These are phyloP conservation scores for Daptonema setosum DNA, from an alignment of 2,888 invertebrate genomes.

Conservation along the genomic window DNA sequence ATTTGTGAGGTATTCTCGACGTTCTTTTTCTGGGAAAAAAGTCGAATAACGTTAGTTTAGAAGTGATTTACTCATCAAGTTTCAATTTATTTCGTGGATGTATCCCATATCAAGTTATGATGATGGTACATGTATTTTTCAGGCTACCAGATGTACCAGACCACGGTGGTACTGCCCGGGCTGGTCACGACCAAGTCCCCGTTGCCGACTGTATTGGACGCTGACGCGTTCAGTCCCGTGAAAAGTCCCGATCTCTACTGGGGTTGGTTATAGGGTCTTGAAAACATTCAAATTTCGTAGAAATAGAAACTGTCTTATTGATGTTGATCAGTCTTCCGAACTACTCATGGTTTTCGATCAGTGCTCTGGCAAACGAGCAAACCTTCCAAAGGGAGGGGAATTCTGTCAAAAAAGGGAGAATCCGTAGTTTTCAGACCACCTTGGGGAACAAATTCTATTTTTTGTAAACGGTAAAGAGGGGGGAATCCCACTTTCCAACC, in stretches of 20 bases:
- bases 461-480: too few relatives aligned
- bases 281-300: not conserved
- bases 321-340: too few relatives aligned
- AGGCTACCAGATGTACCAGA: constrained; percentile 1
- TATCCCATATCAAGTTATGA: not conserved
- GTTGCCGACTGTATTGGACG: constrained; percentile 1
- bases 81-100: not conserved
- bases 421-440: too few relatives aligned
- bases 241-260: constrained; percentile 49
- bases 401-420: too few relatives aligned
- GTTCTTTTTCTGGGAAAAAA: not conserved
- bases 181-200: constrained; percentile 1
- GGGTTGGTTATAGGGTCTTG: constrained; percentile 38
- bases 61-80: too few relatives aligned
- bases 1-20: not conserved
- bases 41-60: not conserved
- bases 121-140: not conserved
- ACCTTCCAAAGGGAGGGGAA: too few relatives aligned
- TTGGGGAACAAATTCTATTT: too few relatives aligned
- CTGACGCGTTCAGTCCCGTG: not conserved
- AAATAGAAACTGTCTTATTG: too few relatives aligned
- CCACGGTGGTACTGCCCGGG: constrained; percentile 1
- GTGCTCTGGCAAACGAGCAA: too few relatives aligned
- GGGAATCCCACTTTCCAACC: too few relatives aligned
- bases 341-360: too few relatives aligned